These are phyloP conservation scores for Pyrocephalus nanus DNA, from an alignment of 2,797 vertebrate genomes.

Conservation along the genomic window DNA sequence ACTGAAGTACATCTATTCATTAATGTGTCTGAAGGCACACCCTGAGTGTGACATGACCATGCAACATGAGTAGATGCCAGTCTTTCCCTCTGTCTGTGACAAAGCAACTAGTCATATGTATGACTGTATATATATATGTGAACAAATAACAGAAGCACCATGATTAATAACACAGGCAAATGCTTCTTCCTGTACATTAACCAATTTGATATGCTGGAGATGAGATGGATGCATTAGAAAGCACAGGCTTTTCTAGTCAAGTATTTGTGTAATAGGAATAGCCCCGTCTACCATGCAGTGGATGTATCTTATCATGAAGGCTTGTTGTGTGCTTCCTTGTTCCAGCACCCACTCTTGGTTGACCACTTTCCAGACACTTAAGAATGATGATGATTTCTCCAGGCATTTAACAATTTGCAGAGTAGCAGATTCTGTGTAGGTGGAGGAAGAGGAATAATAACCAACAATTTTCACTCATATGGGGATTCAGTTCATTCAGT, in stretches of 20 bases:
- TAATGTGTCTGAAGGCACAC: not conserved
- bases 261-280: not conserved
- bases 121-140: not conserved
- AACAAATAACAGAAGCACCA: not conserved
- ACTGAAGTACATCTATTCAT: not conserved
- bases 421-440: not conserved
- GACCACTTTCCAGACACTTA: slow-evolving; percentile 4
- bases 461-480: not conserved
- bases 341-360: not conserved
- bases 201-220: not conserved
- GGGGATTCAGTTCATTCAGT: not conserved
- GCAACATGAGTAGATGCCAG: not conserved
- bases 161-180: not conserved
- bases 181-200: not conserved
- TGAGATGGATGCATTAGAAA: not conserved
- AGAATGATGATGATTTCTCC: slow-evolving; percentile 7
- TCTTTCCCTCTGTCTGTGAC: not conserved
- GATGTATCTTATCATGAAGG: not conserved
- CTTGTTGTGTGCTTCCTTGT: not conserved
- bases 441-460: not conserved
- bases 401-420: not conserved
- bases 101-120: not conserved
- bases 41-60: not conserved
- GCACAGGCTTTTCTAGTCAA: not conserved
- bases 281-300: not conserved